Base-by-base conservation (phyloP, 2,113 vertebrate genomes). In the Mugil cephalus region DNA sequence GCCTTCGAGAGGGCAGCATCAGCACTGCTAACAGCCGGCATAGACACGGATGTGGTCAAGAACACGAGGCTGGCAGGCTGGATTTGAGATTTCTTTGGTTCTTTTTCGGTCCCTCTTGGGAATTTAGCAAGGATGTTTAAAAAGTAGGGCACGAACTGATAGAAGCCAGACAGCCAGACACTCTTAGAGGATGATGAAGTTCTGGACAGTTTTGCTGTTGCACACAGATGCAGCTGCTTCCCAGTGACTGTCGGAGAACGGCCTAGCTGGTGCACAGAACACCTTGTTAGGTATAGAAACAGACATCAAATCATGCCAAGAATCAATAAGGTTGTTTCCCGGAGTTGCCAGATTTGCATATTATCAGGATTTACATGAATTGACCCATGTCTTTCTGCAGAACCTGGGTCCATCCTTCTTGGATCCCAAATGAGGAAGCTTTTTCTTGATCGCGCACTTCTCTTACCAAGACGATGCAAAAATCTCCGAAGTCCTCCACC, bases 121-220 rank as follows among this genome's bases (percentile, higher is more conserved):
- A 36, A 48, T 6, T 30, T 2, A 30, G 35, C 15, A 18, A 55
- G 56, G 56, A 62, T 56, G 43, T 50, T 55, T 15, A 70, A 36
- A 76, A 62, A 59, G 35, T 48, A n/a, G 30, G 34, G 34, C 43
- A 38, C 54, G 65, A 10, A 34, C 43, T 66, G 19, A 19, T 40
- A 18, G 58, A 34, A 61, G n/a, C 15, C 63, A 21, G 46, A 40
- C 45, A 43, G 46, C 39, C 36, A 19, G 51, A 18, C 18, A 48
- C 35, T 39, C 12, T 65, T 39, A 15, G 39, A 54, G 58, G 51
- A 67, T 56, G 34, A 79, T 68, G 40, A 17, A 53, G 9, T 14
- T 53, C 19, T 45, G 30, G 12, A 24, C 18, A 24, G 36, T 47
- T 51, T 61, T 47, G 19, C 24, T 74, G 15, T 38, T 45, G 11